Conservation (phyloP, 2,888 invertebrate species). For the Labia minor region DNA sequence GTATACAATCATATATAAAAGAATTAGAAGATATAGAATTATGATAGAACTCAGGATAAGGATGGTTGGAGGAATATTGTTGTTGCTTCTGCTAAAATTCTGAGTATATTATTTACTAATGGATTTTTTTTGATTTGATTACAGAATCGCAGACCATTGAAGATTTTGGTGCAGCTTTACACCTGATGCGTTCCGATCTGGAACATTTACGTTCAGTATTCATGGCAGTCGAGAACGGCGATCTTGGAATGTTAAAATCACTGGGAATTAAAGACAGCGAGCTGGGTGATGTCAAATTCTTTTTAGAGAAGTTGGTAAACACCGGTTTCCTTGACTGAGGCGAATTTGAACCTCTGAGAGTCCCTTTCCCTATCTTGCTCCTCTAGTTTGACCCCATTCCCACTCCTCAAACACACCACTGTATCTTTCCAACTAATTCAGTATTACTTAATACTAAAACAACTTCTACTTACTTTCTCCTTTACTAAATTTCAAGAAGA, state of each 20-base stretch:
- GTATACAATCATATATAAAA: too few relatives aligned
- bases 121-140: too few relatives aligned
- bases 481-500: not conserved
- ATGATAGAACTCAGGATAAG: too few relatives aligned
- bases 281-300: conserved; percentile 89
- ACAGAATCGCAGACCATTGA: conserved; percentile 90
- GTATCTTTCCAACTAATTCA: not conserved
- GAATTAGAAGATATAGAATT: too few relatives aligned
- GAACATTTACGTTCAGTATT: conserved; percentile 89
- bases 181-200: conserved; percentile 75
- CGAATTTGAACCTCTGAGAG: conserved; percentile 4
- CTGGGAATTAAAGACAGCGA: conserved; percentile 92
- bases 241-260: conserved; percentile 85
- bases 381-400: not conserved
- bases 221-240: conserved; percentile 91
- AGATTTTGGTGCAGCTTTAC: conserved; percentile 81
- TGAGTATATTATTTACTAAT: too few relatives aligned
- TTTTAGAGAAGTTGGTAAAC: conserved; percentile 88
- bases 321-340: conserved; percentile 83
- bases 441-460: not conserved
- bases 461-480: conserved; percentile 1
- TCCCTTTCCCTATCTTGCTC: conserved; percentile 5
- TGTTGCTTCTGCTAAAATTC: too few relatives aligned
- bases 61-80: too few relatives aligned
- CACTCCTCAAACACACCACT: not conserved